Evolutionary conservation across 2,797 vertebrate genomes (phyloP).

Genomic region (Hyperoplus immaculatus): DNA sequence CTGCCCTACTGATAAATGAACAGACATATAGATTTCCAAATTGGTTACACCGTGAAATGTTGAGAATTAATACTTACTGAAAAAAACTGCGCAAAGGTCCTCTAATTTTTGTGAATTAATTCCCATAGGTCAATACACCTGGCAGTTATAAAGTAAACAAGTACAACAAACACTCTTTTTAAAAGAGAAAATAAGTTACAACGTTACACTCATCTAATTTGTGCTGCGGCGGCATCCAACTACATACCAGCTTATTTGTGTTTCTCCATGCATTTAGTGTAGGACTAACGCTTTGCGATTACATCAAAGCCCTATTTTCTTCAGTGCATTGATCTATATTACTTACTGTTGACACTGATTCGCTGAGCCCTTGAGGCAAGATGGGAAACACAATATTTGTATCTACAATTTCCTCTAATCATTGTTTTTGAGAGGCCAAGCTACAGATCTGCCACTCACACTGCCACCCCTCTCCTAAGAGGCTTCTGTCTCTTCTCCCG

Average conservation of each 20-base stretch:
- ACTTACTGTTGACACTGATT: conserved; percentile 43
- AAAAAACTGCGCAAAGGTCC: conserved; percentile 14
- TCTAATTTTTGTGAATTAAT: conserved; percentile 13
- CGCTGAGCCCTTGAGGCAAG: conserved; percentile 39
- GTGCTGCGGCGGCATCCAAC: neutral
- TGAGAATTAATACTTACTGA: conserved; percentile 15
- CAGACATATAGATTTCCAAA: conserved; percentile 2
- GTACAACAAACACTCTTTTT: conserved; percentile 35
- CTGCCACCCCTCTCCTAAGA: conserved; percentile 40
- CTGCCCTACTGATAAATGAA: neutral
- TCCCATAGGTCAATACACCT: conserved; percentile 30
- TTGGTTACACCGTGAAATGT: neutral
- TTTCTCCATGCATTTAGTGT: conserved; percentile 27
- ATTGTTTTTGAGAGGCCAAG: conserved; percentile 57
- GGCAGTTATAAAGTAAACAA: conserved; percentile 37
- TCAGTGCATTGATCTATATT: conserved; percentile 49
- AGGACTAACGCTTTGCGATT: conserved; percentile 35
- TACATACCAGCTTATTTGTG: conserved; percentile 18
- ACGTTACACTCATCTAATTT: conserved; percentile 39
- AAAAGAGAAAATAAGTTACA: conserved; percentile 28
- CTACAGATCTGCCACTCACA: conserved; percentile 60
- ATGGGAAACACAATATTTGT: conserved; percentile 63
- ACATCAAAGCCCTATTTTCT: conserved; percentile 41
- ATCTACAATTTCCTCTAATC: conserved; percentile 64
- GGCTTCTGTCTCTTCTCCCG: conserved; percentile 51